phyloP scores from a whole-genome alignment of 1,140 invertebrate species.

The Pseudoatta argentina region DNA sequence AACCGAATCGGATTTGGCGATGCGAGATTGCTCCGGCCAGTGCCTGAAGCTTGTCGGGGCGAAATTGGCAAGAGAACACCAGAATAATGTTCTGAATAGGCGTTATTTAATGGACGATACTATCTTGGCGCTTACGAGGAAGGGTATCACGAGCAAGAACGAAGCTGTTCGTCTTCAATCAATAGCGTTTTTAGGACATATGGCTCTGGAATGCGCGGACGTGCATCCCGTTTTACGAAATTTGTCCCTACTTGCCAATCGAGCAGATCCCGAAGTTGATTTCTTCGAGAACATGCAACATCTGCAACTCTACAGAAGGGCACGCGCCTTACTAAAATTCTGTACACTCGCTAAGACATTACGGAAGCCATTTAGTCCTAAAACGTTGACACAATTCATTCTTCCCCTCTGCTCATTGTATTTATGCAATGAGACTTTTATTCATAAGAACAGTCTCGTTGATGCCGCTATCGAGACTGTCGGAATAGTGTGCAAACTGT shows the following conservation, averaged over 20 bases:
- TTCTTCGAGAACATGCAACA: constrained; percentile 98
- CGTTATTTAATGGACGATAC: constrained; percentile 91
- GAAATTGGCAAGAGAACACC: constrained; percentile 87
- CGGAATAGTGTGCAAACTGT: constrained; percentile 90
- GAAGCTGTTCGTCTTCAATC: constrained; percentile 91
- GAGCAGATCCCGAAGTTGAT: constrained; percentile 94
- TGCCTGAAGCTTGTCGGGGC: constrained; percentile 90
- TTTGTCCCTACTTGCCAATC: constrained; percentile 90
- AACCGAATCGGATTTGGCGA: constrained; percentile 93
- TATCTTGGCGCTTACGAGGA: constrained; percentile 90
- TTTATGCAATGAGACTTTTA: constrained; percentile 92
- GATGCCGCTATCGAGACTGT: constrained; percentile 94
- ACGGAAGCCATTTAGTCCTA: constrained; percentile 88
- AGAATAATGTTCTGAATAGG: constrained; percentile 84
- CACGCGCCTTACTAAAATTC: constrained; percentile 92
- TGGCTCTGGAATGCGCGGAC: constrained; percentile 91
- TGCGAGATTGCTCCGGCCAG: constrained; percentile 92
- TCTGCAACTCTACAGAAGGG: constrained; percentile 93
- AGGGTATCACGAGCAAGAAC: constrained; percentile 89
- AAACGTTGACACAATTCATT: constrained; percentile 93
- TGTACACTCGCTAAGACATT: constrained; percentile 88
- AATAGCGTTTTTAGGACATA: constrained; percentile 91
- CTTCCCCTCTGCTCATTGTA: constrained; percentile 94
- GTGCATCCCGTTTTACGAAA: constrained; percentile 92
- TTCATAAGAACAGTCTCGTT: constrained; percentile 92